phyloP scores from a whole-genome alignment of 2,113 vertebrate species.

The Recurvirostra avosetta region DNA sequence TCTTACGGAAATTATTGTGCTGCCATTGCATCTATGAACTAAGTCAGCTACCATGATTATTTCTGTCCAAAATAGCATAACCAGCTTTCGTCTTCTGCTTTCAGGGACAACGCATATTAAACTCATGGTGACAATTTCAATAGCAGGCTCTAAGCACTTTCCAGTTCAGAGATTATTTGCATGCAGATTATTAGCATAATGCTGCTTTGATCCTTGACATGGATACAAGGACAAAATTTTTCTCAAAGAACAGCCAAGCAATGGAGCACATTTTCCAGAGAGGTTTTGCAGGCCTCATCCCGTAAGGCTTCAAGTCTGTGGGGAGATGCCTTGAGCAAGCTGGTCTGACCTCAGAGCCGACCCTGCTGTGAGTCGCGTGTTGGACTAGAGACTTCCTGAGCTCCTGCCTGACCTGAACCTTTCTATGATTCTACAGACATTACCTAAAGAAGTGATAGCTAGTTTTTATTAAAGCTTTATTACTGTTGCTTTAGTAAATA shows the following conservation, averaged over 20 bases:
- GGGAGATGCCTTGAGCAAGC: background rate
- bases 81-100: background rate
- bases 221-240: background rate
- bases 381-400: background rate
- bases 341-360: background rate
- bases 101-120: background rate
- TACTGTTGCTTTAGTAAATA: background rate
- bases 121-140: background rate
- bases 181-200: background rate
- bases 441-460: background rate
- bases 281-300: background rate
- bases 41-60: background rate
- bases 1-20: background rate
- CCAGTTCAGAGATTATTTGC: background rate
- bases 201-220: background rate
- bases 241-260: rapidly evolving
- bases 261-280: background rate
- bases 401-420: background rate
- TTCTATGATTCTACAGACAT: background rate
- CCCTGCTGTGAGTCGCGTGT: background rate
- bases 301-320: background rate
- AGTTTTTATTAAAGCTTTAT: background rate
- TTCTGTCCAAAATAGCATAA: background rate
- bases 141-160: background rate
- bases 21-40: background rate